A percentile compares a stretch with the other conserved stretches of the same genome.
Evolutionary conservation across 2,797 vertebrate species (phyloP).

Genomic region (Taeniopygia guttata): DNA sequence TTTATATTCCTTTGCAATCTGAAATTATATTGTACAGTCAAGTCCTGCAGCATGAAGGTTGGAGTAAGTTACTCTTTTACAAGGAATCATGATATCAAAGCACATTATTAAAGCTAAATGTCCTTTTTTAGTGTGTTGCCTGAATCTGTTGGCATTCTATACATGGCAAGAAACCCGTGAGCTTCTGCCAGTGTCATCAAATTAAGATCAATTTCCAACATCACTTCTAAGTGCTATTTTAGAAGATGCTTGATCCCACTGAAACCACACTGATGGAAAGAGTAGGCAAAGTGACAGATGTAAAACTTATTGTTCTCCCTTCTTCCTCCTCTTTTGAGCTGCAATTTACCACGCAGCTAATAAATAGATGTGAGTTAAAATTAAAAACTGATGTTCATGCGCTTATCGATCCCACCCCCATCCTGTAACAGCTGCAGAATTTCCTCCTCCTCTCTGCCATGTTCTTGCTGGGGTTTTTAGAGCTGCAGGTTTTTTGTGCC

Average conservation of each 20-base stretch:
- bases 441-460: constrained; percentile 5
- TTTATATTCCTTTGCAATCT: background rate
- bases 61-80: background rate
- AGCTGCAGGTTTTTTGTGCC: background rate
- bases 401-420: constrained; percentile 5
- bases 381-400: constrained; percentile 33
- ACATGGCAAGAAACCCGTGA: background rate
- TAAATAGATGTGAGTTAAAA: constrained; percentile 58
- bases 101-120: background rate
- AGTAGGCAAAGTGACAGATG: constrained; percentile 44
- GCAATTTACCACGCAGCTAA: constrained; percentile 52
- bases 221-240: constrained; percentile 7
- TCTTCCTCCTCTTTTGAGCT: constrained; percentile 28
- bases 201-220: constrained; percentile 10
- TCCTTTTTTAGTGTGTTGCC: background rate
- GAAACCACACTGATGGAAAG: constrained; percentile 24
- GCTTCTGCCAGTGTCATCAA: background rate
- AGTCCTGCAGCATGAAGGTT: background rate
- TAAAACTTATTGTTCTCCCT: constrained; percentile 44
- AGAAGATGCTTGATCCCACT: constrained; percentile 11
- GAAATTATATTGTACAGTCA: background rate
- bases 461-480: background rate
- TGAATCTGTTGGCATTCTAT: background rate
- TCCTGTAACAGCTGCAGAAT: constrained; percentile 20
- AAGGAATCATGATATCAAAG: background rate